phyloP scores from a whole-genome alignment of 2,888 invertebrate genomes.

The Argynnis bischoffii region DNA sequence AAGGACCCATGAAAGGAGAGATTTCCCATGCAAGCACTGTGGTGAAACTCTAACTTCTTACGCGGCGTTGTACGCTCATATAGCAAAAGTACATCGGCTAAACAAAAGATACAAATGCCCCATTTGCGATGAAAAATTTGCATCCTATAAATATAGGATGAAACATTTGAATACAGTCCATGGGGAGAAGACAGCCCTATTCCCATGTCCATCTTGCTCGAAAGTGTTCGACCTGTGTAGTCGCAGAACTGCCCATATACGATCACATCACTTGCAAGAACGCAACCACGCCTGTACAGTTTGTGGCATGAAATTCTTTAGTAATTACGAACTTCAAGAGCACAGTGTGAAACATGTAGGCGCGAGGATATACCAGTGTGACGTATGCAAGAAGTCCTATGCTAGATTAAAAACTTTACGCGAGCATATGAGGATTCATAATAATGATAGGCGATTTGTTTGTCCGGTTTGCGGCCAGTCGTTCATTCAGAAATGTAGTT shows the following conservation, averaged over 20 bases:
- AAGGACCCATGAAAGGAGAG: constrained; percentile 65
- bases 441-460: constrained; percentile 68
- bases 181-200: constrained; percentile 68
- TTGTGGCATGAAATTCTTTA: constrained; percentile 80
- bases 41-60: constrained; percentile 61
- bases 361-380: constrained; percentile 79
- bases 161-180: constrained; percentile 69
- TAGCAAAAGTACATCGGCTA: constrained; percentile 64
- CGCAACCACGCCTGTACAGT: constrained; percentile 74
- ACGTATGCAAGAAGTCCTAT: constrained; percentile 77
- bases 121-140: constrained; percentile 73
- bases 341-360: constrained; percentile 81
- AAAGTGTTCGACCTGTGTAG: constrained; percentile 73
- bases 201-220: constrained; percentile 71
- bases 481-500: constrained; percentile 73
- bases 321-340: constrained; percentile 79
- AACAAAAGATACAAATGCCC: constrained; percentile 76
- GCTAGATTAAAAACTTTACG: constrained; percentile 71
- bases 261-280: constrained; percentile 72
- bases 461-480: constrained; percentile 71
- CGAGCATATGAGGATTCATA: constrained; percentile 76
- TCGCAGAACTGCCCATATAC: constrained; percentile 67
- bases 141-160: constrained; percentile 68
- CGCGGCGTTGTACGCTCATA: constrained; percentile 64
- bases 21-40: constrained; percentile 70